Conservation (phyloP, 2,797 vertebrate genomes). For the Centroberyx gerrardi region DNA sequence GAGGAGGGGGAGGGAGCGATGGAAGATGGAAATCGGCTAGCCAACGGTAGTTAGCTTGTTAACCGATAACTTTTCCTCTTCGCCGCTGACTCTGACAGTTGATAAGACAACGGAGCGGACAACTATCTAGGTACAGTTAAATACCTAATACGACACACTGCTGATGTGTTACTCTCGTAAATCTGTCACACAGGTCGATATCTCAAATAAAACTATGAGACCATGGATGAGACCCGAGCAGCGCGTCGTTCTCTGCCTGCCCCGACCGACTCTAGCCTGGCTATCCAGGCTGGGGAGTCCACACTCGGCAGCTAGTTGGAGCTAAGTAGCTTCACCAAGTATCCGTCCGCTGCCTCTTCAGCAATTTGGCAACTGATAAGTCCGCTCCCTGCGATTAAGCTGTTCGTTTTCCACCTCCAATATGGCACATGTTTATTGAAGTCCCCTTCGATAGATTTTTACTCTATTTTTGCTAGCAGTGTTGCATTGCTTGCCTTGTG, state of each 20-base stretch:
- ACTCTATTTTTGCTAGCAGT: conserved; percentile 37
- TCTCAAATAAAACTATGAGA: conserved; percentile 2
- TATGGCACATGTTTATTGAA: conserved; percentile 27
- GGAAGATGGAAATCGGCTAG: conserved; percentile 56
- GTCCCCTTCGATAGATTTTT: conserved; percentile 26
- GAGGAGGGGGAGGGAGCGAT: conserved; percentile 65
- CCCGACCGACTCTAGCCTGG: conserved; percentile 40
- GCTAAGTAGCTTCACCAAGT: not conserved
- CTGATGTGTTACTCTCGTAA: not conserved
- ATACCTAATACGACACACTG: rapidly evolving
- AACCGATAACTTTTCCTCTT: conserved; percentile 65
- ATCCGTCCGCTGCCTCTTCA: conserved; percentile 3
- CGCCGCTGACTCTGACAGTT: conserved; percentile 11
- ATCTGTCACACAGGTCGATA: not conserved
- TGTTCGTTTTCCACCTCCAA: conserved; percentile 5
- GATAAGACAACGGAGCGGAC: not conserved
- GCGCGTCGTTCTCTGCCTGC: conserved; percentile 38
- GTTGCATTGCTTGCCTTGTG: conserved; percentile 68
- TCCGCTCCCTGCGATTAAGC: conserved; percentile 16
- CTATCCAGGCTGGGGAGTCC: conserved; percentile 39
- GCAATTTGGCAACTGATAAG: not conserved
- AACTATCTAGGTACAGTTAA: not conserved
- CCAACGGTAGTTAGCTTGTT: conserved; percentile 51
- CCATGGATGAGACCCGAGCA: conserved; percentile 17
- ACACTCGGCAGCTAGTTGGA: not conserved